Percentiles rank a stretch among this genome's conserved stretches.
Conservation (phyloP, 2,888 invertebrate species). For the Patella caerulea region DNA sequence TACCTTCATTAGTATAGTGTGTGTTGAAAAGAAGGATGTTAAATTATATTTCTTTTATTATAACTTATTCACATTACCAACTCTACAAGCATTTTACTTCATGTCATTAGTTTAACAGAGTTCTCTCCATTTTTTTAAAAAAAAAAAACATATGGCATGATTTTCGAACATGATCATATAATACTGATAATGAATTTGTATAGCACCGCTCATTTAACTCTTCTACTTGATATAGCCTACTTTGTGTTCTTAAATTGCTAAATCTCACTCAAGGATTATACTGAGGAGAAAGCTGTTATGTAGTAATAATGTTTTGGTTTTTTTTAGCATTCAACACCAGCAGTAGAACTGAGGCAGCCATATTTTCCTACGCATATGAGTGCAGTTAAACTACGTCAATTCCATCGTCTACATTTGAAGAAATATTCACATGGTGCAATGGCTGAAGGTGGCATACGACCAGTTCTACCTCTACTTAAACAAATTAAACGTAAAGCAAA, state of each 20-base stretch:
- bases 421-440: slow-evolving; percentile 87
- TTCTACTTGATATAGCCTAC: neutral
- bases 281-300: neutral
- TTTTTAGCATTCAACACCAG: slow-evolving; percentile 96
- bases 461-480: slow-evolving; percentile 87
- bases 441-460: slow-evolving; percentile 81
- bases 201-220: no score
- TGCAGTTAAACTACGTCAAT: slow-evolving; percentile 85
- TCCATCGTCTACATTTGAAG: slow-evolving; percentile 93
- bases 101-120: no score
- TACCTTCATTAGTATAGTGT: no score
- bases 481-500: slow-evolving; percentile 89
- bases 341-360: slow-evolving; percentile 92
- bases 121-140: no score
- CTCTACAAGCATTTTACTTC: no score
- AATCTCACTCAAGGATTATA: no score
- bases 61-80: no score
- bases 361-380: slow-evolving; percentile 97
- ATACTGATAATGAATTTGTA: no score
- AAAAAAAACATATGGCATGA: neutral
- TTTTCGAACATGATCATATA: neutral
- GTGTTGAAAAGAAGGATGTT: no score
- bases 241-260: neutral
- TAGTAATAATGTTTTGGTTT: slow-evolving; percentile 25
- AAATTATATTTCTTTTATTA: no score